Evolutionary conservation across 2,797 vertebrate genomes (phyloP).

Genomic region (Enteromius unitaeniatus): DNA sequence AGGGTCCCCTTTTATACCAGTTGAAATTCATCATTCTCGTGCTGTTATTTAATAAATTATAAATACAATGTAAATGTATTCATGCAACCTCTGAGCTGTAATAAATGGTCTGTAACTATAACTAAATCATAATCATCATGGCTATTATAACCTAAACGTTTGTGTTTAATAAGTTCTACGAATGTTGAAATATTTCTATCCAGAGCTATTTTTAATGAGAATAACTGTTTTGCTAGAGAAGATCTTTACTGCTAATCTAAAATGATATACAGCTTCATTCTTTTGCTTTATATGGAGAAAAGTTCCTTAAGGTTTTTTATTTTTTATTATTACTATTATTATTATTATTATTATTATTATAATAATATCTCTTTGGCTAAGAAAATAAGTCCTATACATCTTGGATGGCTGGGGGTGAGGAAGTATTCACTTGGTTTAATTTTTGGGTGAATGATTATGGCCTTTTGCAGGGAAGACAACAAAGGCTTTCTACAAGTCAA

Average conservation of each 20-base stretch:
- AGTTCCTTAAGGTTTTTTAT: too few species aligned
- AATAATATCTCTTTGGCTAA: neutral
- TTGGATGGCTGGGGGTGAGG: neutral
- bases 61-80: neutral
- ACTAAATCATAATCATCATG: neutral
- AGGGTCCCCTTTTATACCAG: neutral
- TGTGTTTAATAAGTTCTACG: neutral
- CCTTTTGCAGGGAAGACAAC: neutral
- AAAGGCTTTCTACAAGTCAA: neutral
- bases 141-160: neutral
- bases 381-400: neutral
- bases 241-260: neutral
- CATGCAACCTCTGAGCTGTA: neutral
- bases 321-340: too few species aligned
- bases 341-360: too few species aligned
- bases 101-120: neutral
- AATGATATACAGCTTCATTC: neutral
- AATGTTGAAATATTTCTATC: neutral
- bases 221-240: neutral
- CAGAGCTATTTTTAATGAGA: neutral
- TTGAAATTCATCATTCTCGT: neutral
- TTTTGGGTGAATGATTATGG: neutral
- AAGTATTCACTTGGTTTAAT: too few species aligned
- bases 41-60: neutral
- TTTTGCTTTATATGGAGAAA: neutral